Evolutionary conservation across 2,113 vertebrate species (phyloP).

Genomic region (Jaculus jaculus): DNA sequence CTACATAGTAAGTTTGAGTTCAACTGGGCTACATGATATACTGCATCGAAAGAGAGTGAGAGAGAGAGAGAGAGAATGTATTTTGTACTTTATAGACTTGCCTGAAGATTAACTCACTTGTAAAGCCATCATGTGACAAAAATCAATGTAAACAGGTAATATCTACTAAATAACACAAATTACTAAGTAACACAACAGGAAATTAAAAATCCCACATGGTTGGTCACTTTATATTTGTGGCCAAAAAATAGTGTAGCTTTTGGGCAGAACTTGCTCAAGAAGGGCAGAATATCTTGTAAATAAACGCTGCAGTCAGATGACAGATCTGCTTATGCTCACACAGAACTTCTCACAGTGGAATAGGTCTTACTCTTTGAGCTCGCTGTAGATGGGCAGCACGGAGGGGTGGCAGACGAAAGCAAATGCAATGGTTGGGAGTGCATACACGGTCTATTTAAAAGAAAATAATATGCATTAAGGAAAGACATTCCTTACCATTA

Average conservation of each 20-base stretch:
- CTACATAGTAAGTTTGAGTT: too few species aligned
- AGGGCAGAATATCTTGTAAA: not conserved
- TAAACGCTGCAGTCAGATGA: not conserved
- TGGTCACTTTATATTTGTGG: not conserved
- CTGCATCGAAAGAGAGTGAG: too few species aligned
- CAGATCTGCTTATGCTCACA: not conserved
- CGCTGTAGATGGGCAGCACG: conserved; percentile 89
- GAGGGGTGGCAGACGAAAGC: conserved; percentile 89
- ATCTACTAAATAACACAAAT: not conserved
- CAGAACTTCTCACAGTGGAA: conserved; percentile 37
- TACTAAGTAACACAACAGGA: not conserved
- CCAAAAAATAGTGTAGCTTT: not conserved
- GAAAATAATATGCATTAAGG: conserved; percentile 71
- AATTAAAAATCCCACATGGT: not conserved
- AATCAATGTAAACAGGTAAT: not conserved
- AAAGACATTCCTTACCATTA: conserved; percentile 1
- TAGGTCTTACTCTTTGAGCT: conserved; percentile 89
- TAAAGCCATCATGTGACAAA: not conserved
- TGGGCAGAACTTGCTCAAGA: conserved; percentile 6
- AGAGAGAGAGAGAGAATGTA: not conserved
- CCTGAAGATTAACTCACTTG: not conserved
- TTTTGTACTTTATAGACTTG: not conserved
- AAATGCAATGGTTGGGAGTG: conserved; percentile 89
- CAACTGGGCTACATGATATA: too few species aligned
- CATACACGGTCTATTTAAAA: conserved; percentile 86